These are phyloP conservation scores for Gallinago stenura DNA, from an alignment of 2,797 vertebrate genomes.

Conservation along the genomic window DNA sequence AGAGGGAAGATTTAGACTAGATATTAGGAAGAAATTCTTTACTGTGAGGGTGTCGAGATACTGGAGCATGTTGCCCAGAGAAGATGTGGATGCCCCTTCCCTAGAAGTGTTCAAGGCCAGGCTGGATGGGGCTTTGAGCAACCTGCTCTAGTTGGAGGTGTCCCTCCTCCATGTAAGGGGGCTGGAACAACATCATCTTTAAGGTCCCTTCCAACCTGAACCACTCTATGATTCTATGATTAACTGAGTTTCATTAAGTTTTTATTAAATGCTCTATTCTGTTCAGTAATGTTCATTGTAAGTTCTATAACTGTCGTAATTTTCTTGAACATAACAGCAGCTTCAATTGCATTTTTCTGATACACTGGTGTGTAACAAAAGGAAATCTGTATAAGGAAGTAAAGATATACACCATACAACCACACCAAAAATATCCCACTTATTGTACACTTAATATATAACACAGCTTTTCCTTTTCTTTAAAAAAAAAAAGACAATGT, in stretches of 20 bases:
- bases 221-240: background rate
- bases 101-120: background rate
- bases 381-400: constrained; percentile 26
- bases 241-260: constrained; percentile 76
- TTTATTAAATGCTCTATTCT: constrained; percentile 76
- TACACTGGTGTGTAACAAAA: constrained; percentile 57
- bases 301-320: constrained; percentile 67
- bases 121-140: background rate
- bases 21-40: background rate
- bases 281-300: constrained; percentile 74
- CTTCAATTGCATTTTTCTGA: constrained; percentile 67
- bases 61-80: background rate
- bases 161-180: background rate
- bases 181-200: background rate
- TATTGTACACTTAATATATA: background rate
- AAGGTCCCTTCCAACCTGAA: background rate
- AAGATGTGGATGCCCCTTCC: background rate
- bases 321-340: constrained; percentile 67
- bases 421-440: background rate
- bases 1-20: background rate
- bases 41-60: background rate
- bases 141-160: background rate
- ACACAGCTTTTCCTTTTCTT: background rate
- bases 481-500: background rate
- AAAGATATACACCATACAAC: background rate